Percentiles rank a stretch among this genome's conserved stretches.
Evolutionary conservation across 2,888 invertebrate species (phyloP).

Genomic region (Reticulitermes lucifugus): DNA sequence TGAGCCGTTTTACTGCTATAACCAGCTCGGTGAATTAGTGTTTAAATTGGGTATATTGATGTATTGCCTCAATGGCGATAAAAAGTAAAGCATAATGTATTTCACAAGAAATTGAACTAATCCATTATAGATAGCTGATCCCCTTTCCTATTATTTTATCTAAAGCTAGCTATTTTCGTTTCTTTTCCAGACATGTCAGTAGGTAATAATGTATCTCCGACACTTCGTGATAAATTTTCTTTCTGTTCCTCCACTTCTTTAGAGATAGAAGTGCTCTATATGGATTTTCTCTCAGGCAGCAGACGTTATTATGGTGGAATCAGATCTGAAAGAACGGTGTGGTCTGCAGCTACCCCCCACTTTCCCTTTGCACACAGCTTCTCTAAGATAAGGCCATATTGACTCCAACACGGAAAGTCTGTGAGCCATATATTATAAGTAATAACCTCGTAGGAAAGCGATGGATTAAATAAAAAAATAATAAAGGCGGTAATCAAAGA

Average conservation of each 20-base stretch:
- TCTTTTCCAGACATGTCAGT: constrained; percentile 3
- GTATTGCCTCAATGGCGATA: too few relatives aligned
- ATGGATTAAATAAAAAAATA: constrained; percentile 45
- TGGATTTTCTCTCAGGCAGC: constrained; percentile 33
- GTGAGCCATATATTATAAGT: constrained; percentile 44
- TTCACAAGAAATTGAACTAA: neutral
- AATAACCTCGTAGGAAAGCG: constrained; percentile 32
- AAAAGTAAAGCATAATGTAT: neutral
- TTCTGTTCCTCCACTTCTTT: constrained; percentile 4
- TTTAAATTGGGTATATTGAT: too few relatives aligned
- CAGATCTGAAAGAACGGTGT: constrained; percentile 22
- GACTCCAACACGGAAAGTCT: constrained; percentile 44
- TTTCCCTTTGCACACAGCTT: neutral
- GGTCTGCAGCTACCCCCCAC: neutral
- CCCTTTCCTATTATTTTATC: neutral
- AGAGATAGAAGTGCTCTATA: constrained; percentile 27
- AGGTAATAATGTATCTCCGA: constrained; percentile 13
- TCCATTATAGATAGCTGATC: neutral
- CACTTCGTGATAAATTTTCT: constrained; percentile 4
- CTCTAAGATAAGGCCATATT: constrained; percentile 44
- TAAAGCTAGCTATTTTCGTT: neutral
- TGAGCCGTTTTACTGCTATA: too few relatives aligned
- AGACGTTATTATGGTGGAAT: constrained; percentile 25
- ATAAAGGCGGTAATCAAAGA: constrained; percentile 45
- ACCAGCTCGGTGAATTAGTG: too few relatives aligned